Evolutionary conservation across 2,113 vertebrate species (phyloP).

Genomic region (Tragelaphus strepsiceros): DNA sequence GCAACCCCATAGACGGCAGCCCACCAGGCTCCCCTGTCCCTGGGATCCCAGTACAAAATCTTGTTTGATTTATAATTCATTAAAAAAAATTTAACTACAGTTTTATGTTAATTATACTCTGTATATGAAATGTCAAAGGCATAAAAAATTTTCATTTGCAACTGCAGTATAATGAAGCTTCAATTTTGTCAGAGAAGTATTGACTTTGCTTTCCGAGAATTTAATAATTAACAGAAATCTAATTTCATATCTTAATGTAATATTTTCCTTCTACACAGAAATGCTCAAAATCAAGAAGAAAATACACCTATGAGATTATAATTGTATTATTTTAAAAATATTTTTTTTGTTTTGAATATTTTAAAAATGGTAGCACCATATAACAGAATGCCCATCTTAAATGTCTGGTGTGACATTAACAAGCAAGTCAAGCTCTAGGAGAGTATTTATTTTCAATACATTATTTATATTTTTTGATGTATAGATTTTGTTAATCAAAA

Average conservation of each 20-base stretch:
- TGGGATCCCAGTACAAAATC: not conserved
- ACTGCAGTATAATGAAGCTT: not conserved
- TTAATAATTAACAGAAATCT: slow-evolving; percentile 61
- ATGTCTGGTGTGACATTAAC: slow-evolving; percentile 55
- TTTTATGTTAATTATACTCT: not conserved
- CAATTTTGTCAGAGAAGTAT: not conserved
- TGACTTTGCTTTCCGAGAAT: slow-evolving; percentile 41
- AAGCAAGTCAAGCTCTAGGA: slow-evolving; percentile 1
- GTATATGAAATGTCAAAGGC: not conserved
- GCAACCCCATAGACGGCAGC: too few relatives aligned
- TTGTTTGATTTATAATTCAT: not conserved
- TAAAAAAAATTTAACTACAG: not conserved
- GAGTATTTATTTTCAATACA: slow-evolving; percentile 45
- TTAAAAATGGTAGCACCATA: slow-evolving; percentile 41
- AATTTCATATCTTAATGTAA: slow-evolving; percentile 64
- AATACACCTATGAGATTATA: slow-evolving; percentile 43
- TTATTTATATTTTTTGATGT: not conserved
- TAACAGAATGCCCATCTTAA: slow-evolving; percentile 50
- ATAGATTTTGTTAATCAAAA: not conserved
- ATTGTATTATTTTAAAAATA: slow-evolving; percentile 47
- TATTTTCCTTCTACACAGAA: slow-evolving; percentile 15
- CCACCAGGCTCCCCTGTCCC: too few relatives aligned
- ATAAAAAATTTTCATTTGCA: not conserved
- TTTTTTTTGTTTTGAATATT: slow-evolving; percentile 63
- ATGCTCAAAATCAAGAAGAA: not conserved